These are phyloP conservation scores for Propsilocerus akamusi DNA, from an alignment of 1,140 invertebrate genomes.

Conservation along the genomic window DNA sequence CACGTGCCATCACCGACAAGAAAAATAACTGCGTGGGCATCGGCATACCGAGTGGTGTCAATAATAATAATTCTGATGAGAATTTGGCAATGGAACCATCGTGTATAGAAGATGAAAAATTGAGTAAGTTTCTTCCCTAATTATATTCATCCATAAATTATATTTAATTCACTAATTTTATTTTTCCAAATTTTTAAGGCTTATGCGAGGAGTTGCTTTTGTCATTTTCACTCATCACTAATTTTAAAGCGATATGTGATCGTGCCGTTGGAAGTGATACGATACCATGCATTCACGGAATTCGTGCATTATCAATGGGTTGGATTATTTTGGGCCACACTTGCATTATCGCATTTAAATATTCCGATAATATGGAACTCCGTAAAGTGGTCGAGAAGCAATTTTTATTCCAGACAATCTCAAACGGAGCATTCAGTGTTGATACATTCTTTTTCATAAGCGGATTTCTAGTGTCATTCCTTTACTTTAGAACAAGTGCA, in stretches of 20 bases:
- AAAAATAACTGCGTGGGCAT: slow-evolving; percentile 20
- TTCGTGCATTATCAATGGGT: slow-evolving; percentile 70
- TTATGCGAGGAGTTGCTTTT: slow-evolving; percentile 49
- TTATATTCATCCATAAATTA: neutral
- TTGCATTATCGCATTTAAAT: slow-evolving; percentile 67
- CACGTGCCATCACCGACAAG: slow-evolving; percentile 16
- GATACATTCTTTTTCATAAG: slow-evolving; percentile 80
- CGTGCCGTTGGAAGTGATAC: slow-evolving; percentile 58
- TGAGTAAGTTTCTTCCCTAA: slow-evolving; percentile 15
- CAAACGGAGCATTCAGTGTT: slow-evolving; percentile 75
- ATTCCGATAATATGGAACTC: slow-evolving; percentile 66
- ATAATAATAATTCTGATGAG: slow-evolving; percentile 41
- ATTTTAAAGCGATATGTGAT: slow-evolving; percentile 59
- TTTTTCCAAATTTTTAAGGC: slow-evolving; percentile 21
- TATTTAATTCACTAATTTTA: neutral
- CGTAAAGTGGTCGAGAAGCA: slow-evolving; percentile 57
- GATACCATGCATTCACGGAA: slow-evolving; percentile 61
- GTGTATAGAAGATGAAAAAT: slow-evolving; percentile 23
- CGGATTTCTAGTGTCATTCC: slow-evolving; percentile 58
- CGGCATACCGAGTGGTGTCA: slow-evolving; percentile 11
- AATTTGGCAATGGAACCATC: slow-evolving; percentile 28
- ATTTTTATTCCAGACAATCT: slow-evolving; percentile 64
- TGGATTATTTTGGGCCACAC: slow-evolving; percentile 89
- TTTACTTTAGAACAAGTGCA: slow-evolving; percentile 67
- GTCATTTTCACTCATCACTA: slow-evolving; percentile 56